Evolutionary conservation across 2,888 invertebrate genomes (phyloP).

Genomic region (Xestobium rufovillosum): DNA sequence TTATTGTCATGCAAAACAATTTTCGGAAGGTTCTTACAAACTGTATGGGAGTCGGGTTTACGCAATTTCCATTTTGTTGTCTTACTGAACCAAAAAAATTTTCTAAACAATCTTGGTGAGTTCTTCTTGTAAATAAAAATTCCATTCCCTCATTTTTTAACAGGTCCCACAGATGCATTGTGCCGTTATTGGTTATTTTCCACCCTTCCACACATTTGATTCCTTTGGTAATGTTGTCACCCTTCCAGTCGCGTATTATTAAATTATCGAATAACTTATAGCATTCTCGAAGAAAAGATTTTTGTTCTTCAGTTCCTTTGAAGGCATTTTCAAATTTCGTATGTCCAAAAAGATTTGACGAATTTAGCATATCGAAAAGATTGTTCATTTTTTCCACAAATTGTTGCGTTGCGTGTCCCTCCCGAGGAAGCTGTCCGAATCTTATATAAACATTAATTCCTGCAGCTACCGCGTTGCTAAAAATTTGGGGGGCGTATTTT

Average conservation of each 20-base stretch:
- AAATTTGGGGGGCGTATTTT: conserved; percentile 19
- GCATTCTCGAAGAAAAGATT: conserved; percentile 9
- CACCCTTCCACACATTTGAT: conserved; percentile 11
- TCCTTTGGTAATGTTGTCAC: conserved; percentile 4
- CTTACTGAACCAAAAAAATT: conserved; percentile 11
- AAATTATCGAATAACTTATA: conserved; percentile 4
- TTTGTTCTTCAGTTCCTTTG: conserved; percentile 12
- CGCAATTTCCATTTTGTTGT: conserved; percentile 14
- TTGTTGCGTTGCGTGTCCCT: conserved; percentile 6
- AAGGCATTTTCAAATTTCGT: conserved; percentile 5
- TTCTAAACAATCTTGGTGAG: conserved; percentile 6
- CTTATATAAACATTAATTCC: conserved; percentile 9
- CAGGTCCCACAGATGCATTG: conserved; percentile 4
- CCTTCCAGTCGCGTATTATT: conserved; percentile 2
- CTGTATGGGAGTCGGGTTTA: conserved; percentile 17
- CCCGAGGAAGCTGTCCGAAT: conserved; percentile 5
- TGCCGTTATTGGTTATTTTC: conserved; percentile 10
- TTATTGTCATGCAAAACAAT: conserved; percentile 10
- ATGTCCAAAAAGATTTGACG: neutral
- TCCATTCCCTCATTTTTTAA: conserved; percentile 3
- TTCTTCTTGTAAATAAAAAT: conserved; percentile 9
- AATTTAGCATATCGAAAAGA: conserved; percentile 10
- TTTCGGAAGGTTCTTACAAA: conserved; percentile 14
- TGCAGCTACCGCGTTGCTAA: conserved; percentile 17
- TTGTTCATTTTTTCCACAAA: conserved; percentile 6